Base-by-base conservation (phyloP, 2,797 vertebrate species). In the Centroberyx gerrardi region DNA sequence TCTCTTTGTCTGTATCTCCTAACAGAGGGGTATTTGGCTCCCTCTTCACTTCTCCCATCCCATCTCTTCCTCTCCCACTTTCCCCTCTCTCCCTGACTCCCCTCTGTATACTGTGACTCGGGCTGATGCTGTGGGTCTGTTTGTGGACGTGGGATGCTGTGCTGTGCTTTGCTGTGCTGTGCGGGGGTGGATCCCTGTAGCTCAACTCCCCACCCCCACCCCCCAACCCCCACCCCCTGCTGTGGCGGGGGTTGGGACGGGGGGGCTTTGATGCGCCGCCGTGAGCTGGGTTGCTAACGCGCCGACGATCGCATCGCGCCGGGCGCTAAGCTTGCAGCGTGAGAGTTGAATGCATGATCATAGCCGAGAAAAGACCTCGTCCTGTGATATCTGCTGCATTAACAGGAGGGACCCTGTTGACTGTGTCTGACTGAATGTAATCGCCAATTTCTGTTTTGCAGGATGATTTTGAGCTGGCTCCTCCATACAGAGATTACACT, bases 401-500 rank as follows among this genome's bases (percentile, higher is more conserved):
- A 42, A 64, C 28, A 12, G 36, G 52, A 49, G 38, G 53, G 59
- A 66, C 18, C 15, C 48, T 48, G 66, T 67, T 54, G 75, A 79
- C 70, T 49, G 51, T 74, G 44, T 77, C 52, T 78, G 18, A 85
- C 82, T 66, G 15, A 68, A 80, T 77, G 27, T 82, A 51, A 81
- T 74, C 88, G 55, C 79, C 64, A 49, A 61, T 89, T 78, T 77
- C 84, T 38, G 31, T 91, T 92, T 92, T 92, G 22, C 91, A 93
- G 93, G 88, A 87, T 72, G 40, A 69, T 84, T 90, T 62, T 83
- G 87, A 72, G 10, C 56, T 79, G 88, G 85, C 90, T 58, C 91
- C 93, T 63, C 88, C 90, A 0, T 93, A 92, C 85, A 77, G 82
- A 85, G 86, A 92, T 92, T 92, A 91, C 87, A 83, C 59, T 82